Base-by-base conservation (phyloP, 1,140 invertebrate species). In the Heliothis subflexa region DNA sequence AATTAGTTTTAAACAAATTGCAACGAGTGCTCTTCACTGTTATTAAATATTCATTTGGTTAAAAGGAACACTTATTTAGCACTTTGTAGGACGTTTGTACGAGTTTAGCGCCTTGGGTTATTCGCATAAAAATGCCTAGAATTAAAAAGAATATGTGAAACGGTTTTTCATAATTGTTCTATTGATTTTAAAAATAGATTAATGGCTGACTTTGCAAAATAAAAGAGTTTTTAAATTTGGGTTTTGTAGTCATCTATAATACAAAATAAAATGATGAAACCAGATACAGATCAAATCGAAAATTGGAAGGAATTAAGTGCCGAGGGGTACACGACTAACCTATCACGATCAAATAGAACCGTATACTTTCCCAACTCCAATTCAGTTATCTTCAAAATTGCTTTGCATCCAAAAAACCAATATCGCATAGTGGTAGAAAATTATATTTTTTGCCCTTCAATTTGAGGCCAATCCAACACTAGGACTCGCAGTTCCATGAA, bases 1-100 rank as follows among this genome's bases (percentile, higher is more conserved):
- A 80, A 74, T 82, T 78, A 82, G 70, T 59, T 72, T 55, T 79
- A 62, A 79, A 82, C 76, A 82, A 80, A 70, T 78, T 71, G 40
- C 40, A 61, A 52, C 78, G 18, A 18, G 45, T 72, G 13, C 64
- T 57, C 45, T 62, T 33, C 73, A 77, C 76, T 59, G 66, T 52
- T 66, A 79, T 79, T 79, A 79, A 74, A 73, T 79, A 74, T 79
- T 79, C 70, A 79, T 79, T 74, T 55, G 70, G 33, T 49, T 74
- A 54, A 74, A 79, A 79, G 40, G 16, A 62, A 74, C 70, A 73
- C 71, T 79, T 79, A 68, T 74, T 45, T 16, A 47, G 16, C 68
- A 72, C 68, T 78, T 76, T 79, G 61, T 50, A 47, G 49, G 11
- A 16, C 11, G 40, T 72, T 70, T 72, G 50, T 71, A 47, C 50